A percentile compares a stretch with the other conserved stretches of the same genome.
phyloP scores from a whole-genome alignment of 2,113 vertebrate species.

The Merops nubicus region DNA sequence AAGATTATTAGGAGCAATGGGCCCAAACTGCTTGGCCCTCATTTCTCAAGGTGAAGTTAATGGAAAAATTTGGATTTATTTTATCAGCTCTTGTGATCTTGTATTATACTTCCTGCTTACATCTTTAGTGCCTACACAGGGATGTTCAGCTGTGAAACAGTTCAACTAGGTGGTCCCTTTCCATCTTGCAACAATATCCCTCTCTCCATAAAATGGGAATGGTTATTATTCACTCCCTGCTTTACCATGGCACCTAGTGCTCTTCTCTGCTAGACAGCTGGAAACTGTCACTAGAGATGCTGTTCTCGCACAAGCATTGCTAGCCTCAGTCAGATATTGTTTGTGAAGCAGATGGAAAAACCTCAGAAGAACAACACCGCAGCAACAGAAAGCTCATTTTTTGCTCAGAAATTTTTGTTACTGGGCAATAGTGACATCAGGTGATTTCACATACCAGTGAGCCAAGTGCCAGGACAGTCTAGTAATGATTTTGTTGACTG shows the following conservation, averaged over 20 bases:
- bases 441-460: not conserved
- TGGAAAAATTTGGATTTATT: not conserved
- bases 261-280: conserved; percentile 41
- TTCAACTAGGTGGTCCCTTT: not conserved
- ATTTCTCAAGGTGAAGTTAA: not conserved
- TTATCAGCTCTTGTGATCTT: not conserved
- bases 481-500: not conserved
- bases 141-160: not conserved
- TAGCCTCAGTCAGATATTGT: conserved; percentile 27
- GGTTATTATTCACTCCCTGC: not conserved
- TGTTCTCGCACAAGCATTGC: not conserved
- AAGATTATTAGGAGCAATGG: not conserved
- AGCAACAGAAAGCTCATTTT: conserved; percentile 29
- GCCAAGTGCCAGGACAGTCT: not conserved
- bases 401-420: not conserved
- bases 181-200: not conserved
- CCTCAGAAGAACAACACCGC: conserved; percentile 16
- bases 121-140: not conserved
- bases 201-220: not conserved
- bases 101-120: not conserved
- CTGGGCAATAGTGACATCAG: not conserved
- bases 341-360: conserved; percentile 43
- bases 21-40: not conserved
- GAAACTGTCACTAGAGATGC: conserved; percentile 46
- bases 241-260: conserved; percentile 25